Evolutionary conservation across 2,797 vertebrate genomes (phyloP).

Genomic region (Micrastur ruficollis): DNA sequence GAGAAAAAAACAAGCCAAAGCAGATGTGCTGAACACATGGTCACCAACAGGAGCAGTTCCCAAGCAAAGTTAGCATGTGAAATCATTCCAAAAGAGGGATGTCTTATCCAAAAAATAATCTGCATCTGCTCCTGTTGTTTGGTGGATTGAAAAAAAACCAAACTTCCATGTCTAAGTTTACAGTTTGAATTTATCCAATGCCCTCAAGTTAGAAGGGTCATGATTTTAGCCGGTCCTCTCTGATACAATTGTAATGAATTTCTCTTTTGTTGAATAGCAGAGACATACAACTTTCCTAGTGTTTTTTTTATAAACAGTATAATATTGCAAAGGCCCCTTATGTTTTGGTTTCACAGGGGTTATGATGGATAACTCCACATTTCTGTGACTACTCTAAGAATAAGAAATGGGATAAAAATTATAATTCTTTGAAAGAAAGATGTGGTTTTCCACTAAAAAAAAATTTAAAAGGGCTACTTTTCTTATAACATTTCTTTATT

Average conservation of each 20-base stretch:
- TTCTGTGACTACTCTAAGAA: neutral
- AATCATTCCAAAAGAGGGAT: constrained; percentile 49
- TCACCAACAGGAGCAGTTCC: constrained; percentile 62
- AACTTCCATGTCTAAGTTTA: neutral
- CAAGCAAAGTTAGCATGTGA: constrained; percentile 65
- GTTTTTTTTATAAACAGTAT: neutral
- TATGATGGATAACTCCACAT: neutral
- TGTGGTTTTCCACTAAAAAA: neutral
- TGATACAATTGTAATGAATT: neutral
- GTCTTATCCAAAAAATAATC: constrained; percentile 51
- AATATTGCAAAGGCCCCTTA: neutral
- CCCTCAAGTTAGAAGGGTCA: neutral
- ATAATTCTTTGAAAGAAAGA: neutral
- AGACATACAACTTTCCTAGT: neutral
- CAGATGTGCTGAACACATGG: constrained; percentile 71
- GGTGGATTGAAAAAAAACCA: neutral
- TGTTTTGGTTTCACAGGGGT: neutral
- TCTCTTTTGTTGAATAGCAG: neutral
- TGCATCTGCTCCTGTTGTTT: constrained; percentile 55
- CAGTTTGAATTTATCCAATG: neutral
- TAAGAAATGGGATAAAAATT: neutral
- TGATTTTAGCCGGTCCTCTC: neutral
- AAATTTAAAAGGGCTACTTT: neutral
- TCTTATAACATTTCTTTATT: neutral
- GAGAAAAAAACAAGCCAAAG: constrained; percentile 66